These are phyloP conservation scores for Spodoptera littoralis DNA, from an alignment of 2,888 invertebrate genomes.

Conservation along the genomic window DNA sequence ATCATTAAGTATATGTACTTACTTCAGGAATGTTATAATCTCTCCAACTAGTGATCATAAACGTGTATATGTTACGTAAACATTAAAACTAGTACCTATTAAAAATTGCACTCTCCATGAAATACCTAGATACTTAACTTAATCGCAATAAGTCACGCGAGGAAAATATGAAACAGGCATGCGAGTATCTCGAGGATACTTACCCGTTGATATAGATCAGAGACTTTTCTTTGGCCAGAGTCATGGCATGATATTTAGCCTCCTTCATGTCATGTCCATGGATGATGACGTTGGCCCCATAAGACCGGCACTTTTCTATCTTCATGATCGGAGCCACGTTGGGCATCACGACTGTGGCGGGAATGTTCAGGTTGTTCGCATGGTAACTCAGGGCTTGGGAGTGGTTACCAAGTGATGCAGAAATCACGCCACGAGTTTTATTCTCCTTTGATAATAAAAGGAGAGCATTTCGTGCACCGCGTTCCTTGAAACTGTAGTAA, in stretches of 20 bases:
- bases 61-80: too few relatives aligned
- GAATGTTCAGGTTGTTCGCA: constrained; percentile 91
- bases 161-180: too few relatives aligned
- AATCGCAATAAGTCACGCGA: too few relatives aligned
- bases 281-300: constrained; percentile 95
- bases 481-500: constrained; percentile 95
- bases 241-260: constrained; percentile 94
- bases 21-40: too few relatives aligned
- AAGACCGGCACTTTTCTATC: constrained; percentile 95
- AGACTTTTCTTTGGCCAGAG: constrained; percentile 91
- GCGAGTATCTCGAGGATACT: constrained; percentile 48
- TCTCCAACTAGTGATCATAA: too few relatives aligned
- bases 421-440: constrained; percentile 94
- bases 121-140: too few relatives aligned
- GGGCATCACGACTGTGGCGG: constrained; percentile 98
- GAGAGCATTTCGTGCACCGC: constrained; percentile 96
- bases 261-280: constrained; percentile 95
- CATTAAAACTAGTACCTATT: too few relatives aligned
- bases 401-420: constrained; percentile 98
- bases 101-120: too few relatives aligned
- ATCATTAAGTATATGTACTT: too few relatives aligned
- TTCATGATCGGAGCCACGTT: constrained; percentile 98
- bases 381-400: constrained; percentile 95
- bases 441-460: constrained; percentile 92
- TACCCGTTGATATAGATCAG: constrained; percentile 96